A percentile compares a stretch with the other conserved stretches of the same genome.
Evolutionary conservation across 2,888 invertebrate species (phyloP).

Genomic region (Melanotus villosus): DNA sequence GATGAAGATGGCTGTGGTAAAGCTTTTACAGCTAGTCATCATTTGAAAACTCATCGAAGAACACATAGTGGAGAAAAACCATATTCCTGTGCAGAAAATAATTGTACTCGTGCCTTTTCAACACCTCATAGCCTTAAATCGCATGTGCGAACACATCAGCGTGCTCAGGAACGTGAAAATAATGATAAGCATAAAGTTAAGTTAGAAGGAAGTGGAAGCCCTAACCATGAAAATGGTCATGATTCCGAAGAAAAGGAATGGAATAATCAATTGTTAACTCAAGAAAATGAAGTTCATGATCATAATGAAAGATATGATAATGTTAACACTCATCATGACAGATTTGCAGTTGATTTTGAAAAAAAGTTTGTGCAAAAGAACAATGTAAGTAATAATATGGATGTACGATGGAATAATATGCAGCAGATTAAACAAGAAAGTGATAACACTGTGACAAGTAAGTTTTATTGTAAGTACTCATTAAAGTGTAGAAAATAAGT

Average conservation of each 20-base stretch:
- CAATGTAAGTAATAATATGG: conserved; percentile 15
- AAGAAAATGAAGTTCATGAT: conserved; percentile 38
- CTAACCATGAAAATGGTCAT: conserved; percentile 13
- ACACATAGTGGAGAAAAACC: conserved; percentile 86
- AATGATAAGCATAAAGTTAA: conserved; percentile 29
- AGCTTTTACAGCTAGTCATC: conserved; percentile 94
- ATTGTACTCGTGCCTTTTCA: conserved; percentile 85
- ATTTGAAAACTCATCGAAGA: conserved; percentile 90
- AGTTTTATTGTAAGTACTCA: too few species aligned
- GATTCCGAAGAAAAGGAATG: too few species aligned
- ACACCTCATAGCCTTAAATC: conserved; percentile 88
- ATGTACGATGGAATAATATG: conserved; percentile 42
- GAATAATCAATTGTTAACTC: conserved; percentile 26
- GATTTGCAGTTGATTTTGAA: conserved; percentile 46
- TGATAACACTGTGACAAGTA: conserved; percentile 10
- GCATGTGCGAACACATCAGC: conserved; percentile 82
- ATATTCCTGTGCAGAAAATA: conserved; percentile 78
- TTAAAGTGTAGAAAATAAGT: too few species aligned
- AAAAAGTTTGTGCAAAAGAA: conserved; percentile 40
- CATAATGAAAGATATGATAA: neutral
- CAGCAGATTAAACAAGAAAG: neutral
- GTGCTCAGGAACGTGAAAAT: conserved; percentile 24
- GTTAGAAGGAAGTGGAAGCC: conserved; percentile 21
- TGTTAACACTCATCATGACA: conserved; percentile 29
- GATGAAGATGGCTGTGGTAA: conserved; percentile 88